Evolutionary conservation across 2,888 invertebrate genomes (phyloP).

Genomic region (Crocallis elinguaria): DNA sequence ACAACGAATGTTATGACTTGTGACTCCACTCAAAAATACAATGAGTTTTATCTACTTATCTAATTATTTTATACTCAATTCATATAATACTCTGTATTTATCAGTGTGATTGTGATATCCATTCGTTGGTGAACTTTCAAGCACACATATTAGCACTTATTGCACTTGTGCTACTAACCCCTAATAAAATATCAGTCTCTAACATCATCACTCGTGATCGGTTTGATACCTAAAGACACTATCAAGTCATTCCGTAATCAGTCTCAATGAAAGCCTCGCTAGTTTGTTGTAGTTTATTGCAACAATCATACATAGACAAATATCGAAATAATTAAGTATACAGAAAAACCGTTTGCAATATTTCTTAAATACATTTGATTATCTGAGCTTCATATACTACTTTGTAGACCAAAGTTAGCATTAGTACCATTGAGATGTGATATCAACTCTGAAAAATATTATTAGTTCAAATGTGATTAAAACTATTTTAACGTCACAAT

Average conservation of each 20-base stretch:
- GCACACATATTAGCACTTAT: neutral
- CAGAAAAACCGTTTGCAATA: too few relatives aligned
- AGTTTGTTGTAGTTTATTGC: conserved; percentile 52
- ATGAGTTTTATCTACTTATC: too few relatives aligned
- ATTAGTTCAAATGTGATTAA: too few relatives aligned
- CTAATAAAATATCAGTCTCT: conserved; percentile 4
- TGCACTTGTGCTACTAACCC: neutral
- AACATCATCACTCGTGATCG: conserved; percentile 54
- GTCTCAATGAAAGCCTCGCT: conserved; percentile 59
- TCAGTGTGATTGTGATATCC: neutral
- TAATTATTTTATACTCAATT: too few relatives aligned
- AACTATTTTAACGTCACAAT: too few relatives aligned
- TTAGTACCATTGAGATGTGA: too few relatives aligned
- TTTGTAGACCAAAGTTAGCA: too few relatives aligned
- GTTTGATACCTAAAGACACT: conserved; percentile 68
- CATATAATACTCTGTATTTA: too few relatives aligned
- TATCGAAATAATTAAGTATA: conserved; percentile 16
- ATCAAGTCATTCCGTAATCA: conserved; percentile 38
- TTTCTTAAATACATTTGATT: too few relatives aligned
- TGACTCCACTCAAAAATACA: too few relatives aligned
- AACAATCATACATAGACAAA: conserved; percentile 45
- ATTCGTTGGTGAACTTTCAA: neutral
- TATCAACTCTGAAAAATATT: too few relatives aligned
- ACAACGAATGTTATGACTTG: neutral
- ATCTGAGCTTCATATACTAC: too few relatives aligned